These are phyloP conservation scores for Drosophila arawakana DNA, from an alignment of 1,140 invertebrate species.

Conservation along the genomic window DNA sequence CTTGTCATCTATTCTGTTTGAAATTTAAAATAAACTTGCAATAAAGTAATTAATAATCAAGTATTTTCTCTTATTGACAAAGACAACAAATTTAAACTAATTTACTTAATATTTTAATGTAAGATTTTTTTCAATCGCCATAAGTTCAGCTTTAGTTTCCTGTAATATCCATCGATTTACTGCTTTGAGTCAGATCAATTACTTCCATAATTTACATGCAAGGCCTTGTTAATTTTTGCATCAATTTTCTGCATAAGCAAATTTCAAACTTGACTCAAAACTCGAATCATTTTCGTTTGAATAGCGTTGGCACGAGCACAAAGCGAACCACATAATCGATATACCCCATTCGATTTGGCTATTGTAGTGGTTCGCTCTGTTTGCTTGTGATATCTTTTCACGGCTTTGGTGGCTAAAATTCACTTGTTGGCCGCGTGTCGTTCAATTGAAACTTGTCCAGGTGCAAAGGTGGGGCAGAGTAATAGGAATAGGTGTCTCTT, in stretches of 20 bases:
- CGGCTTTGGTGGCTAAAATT: constrained; percentile 47
- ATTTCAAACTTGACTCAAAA: too few relatives aligned
- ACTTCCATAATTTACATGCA: too few relatives aligned
- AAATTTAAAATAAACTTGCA: constrained; percentile 29
- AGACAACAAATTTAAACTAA: too few relatives aligned
- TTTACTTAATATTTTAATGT: too few relatives aligned
- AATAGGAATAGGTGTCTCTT: constrained; percentile 13
- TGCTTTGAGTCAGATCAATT: too few relatives aligned
- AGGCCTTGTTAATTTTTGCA: too few relatives aligned
- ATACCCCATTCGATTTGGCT: background rate
- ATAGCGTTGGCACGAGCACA: background rate
- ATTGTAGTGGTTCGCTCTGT: constrained; percentile 10
- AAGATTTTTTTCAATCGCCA: too few relatives aligned
- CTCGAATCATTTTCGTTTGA: background rate
- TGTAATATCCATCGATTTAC: too few relatives aligned
- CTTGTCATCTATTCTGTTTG: constrained; percentile 28
- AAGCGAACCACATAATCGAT: background rate
- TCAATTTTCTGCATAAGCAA: too few relatives aligned
- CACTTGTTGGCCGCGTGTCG: constrained; percentile 49
- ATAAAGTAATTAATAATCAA: background rate
- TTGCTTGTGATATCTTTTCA: constrained; percentile 36
- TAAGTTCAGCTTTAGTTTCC: too few relatives aligned
- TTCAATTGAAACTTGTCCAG: constrained; percentile 48
- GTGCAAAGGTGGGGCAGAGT: background rate
- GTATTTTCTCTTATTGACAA: too few relatives aligned